Conservation (phyloP, 2,888 invertebrate species). For the Meloe dianella region DNA sequence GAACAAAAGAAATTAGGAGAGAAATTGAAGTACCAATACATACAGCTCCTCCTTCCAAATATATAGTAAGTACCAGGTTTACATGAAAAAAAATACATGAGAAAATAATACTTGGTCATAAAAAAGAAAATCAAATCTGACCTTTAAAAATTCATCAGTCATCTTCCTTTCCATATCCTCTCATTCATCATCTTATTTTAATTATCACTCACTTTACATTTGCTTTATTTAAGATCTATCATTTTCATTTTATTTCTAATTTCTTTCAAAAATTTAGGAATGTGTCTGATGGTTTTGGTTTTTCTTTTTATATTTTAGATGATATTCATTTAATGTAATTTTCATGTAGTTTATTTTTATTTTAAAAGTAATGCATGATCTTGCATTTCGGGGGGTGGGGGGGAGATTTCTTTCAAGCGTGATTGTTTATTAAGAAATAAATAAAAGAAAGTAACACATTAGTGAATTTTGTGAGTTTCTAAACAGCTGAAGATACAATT, state of each 20-base stretch:
- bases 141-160: constrained; percentile 37
- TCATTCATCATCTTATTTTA: constrained; percentile 29
- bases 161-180: constrained; percentile 24
- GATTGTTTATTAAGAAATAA: constrained; percentile 17
- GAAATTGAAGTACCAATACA: constrained; percentile 43
- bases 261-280: constrained; percentile 14
- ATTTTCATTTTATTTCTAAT: constrained; percentile 5
- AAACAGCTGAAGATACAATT: constrained; percentile 47
- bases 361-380: constrained; percentile 16
- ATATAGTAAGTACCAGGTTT: constrained; percentile 44
- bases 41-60: constrained; percentile 45
- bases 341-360: constrained; percentile 7
- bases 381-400: neutral
- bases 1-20: constrained; percentile 52
- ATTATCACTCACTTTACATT: constrained; percentile 25
- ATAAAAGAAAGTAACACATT: neutral
- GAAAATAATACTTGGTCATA: neutral
- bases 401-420: constrained; percentile 10
- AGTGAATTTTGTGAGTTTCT: constrained; percentile 43
- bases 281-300: constrained; percentile 29
- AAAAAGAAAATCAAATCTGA: constrained; percentile 47
- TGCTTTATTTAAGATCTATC: constrained; percentile 18
- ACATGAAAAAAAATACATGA: constrained; percentile 10
- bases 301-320: neutral
- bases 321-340: constrained; percentile 10